Base-by-base conservation (phyloP, 2,113 vertebrate genomes). In the Mustela lutreola region DNA sequence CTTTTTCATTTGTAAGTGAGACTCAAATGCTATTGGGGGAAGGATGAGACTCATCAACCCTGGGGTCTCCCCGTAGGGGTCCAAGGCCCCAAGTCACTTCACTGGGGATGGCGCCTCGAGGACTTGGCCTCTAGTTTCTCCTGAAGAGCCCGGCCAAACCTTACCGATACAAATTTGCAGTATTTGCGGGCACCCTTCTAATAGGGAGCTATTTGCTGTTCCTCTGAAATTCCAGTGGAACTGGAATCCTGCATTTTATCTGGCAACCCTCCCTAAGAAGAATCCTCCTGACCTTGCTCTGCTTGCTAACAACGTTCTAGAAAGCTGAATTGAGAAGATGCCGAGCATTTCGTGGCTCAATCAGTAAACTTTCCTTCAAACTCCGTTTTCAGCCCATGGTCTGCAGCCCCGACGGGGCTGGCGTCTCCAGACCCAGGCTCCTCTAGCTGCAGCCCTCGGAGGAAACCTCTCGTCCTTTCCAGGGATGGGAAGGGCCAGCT, bases 1-100 rank as follows among this genome's bases (percentile, higher is more conserved):
- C 28, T n/a, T 19, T 3, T 26, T 75, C 31, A 2, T 65, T 67
- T 26, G 26, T 12, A 53, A 24, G 28, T 16, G 48, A 67, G 45
- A 65, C 10, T 31, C 65, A 21, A 83, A 22, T 12, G 22, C 36
- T 76, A 7, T 21, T 28, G 4, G n/a, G 39, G 7, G 1, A 36
- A 3, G 60, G 19, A 50, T 1, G 0, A 24, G n/a, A 6, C 16
- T 85, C 53, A 11, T 19, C 2, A 1, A 2, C 14, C 45, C 33
- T 0, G 22, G 3, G 33, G 26, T 67, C 21, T 42, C 56, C 7
- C 14, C 3, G 36, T 2, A 79, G 24, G 48, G 31, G 21, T 4
- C 42, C n/a, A 22, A 48, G 22, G 31, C 14, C n/a, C 48, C 22
- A 48, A 45, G 39, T 42, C 36, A 10, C 50, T 63, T 83, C 31